These are phyloP conservation scores for Sinohyriopsis cumingii DNA, from an alignment of 2,888 invertebrate species.

Conservation along the genomic window DNA sequence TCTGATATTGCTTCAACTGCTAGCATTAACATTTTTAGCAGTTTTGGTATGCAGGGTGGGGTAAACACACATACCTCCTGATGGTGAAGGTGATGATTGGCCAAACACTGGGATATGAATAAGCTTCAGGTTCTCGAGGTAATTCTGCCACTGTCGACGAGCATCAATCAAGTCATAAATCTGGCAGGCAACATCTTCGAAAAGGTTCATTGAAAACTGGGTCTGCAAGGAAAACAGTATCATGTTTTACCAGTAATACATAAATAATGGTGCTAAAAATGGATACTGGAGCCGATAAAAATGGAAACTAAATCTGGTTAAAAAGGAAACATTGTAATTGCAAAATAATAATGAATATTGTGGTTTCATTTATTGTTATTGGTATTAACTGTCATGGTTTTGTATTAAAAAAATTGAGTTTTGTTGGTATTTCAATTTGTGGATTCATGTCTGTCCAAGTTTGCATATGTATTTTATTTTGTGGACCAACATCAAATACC, in stretches of 20 bases:
- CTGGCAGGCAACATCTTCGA: conserved; percentile 69
- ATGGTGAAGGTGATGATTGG: conserved; percentile 30
- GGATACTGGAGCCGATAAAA: neutral
- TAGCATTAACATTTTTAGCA: no score
- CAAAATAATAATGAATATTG: no score
- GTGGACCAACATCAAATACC: no score
- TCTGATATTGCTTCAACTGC: no score
- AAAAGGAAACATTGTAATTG: no score
- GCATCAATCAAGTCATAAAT: conserved; percentile 69
- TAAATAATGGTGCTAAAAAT: neutral
- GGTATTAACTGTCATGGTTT: no score
- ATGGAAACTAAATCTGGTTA: neutral
- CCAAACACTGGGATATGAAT: conserved; percentile 57
- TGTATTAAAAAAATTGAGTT: no score
- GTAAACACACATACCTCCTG: conserved; percentile 14
- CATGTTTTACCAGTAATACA: neutral
- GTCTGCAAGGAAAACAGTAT: conserved; percentile 36
- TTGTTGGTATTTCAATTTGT: no score
- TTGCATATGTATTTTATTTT: no score
- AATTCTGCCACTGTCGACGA: conserved; percentile 66
- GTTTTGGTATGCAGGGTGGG: no score
- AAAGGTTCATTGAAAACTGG: conserved; percentile 62
- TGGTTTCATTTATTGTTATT: no score
- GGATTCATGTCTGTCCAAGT: no score
- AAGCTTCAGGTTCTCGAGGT: conserved; percentile 66